phyloP scores from a whole-genome alignment of 2,113 vertebrate species.

The Anguilla japonica region DNA sequence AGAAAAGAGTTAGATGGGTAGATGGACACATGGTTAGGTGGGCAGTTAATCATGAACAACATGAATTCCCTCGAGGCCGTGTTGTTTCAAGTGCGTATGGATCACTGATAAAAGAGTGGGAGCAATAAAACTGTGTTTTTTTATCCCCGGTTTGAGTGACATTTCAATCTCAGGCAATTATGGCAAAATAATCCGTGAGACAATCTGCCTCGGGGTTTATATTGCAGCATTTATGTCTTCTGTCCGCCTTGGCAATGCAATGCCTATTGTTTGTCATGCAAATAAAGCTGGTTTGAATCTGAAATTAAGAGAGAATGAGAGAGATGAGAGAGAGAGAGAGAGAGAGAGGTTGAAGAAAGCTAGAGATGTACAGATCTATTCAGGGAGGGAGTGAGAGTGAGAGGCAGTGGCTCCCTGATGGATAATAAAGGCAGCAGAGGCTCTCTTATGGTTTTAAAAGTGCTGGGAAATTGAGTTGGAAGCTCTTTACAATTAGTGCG shows the following conservation, averaged over 20 bases:
- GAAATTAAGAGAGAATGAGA: no score
- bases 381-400: neutral
- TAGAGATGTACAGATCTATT: constrained; percentile 1
- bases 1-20: constrained; percentile 38
- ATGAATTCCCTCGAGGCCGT: neutral
- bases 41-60: neutral
- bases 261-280: no score
- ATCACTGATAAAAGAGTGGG: neutral
- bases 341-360: constrained; percentile 14
- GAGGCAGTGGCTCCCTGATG: constrained; percentile 42
- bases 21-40: neutral
- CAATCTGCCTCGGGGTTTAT: no score
- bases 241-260: no score
- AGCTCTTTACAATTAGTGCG: constrained; percentile 74
- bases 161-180: no score
- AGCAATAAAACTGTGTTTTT: no score
- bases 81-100: neutral
- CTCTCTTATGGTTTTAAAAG: constrained; percentile 63
- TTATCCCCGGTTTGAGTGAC: no score
- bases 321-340: neutral
- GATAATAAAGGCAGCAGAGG: constrained; percentile 44
- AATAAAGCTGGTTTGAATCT: no score
- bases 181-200: no score
- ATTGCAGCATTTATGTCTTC: no score
- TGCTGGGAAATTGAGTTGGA: constrained; percentile 63